Evolutionary conservation across 2,113 vertebrate species (phyloP), one percentile per base, ranked within the genome.

Genomic region (Atlantisia rogersi): DNA sequence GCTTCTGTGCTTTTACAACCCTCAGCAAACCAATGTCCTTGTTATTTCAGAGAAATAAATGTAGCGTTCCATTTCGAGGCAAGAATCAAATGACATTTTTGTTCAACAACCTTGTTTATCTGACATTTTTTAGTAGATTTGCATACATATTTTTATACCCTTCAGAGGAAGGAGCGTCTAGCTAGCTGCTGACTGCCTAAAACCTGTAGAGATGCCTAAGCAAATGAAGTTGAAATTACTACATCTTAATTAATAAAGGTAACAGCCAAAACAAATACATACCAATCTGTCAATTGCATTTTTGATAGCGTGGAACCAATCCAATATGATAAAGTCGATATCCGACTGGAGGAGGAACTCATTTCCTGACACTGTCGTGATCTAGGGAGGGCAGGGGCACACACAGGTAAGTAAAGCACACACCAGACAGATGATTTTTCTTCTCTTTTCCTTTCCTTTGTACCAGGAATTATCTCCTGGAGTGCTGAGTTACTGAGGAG

Each of bases 291-390:
- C 98, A 97, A 98, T 98, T 97, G 97, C 97, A 97, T 98, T 98
- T 98, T 98, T 98, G 98, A 99, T 99, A 96, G 98, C 98, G 35
- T 98, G 97, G 96, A 98, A 98, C 98, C 98, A 99, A 97, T 99
- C 98, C 94, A 97, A 97, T 97, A 98, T 98, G 92, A 98, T 98
- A 78, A 98, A 97, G 92, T 98, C 98, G 86, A 97, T 98, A 95
- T 99, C 99, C 55, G 98, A 98, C 95, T 99, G 98, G 65, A 99
- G 96, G 83, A 99, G 98, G 92, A 99, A 98, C 94, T 99, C 98
- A 89, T 98, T 98, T 95, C 99, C 99, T 97, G 98, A 98, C 79
- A 95, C 83, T 67, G 99, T 99, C 24, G 98, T 98, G 97, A 99
- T 98, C 98, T 99, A 79, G 86, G 83, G 91, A 92, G 68, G 74